Base-by-base conservation (phyloP, 2,113 vertebrate species). In the Xyrauchen texanus region DNA sequence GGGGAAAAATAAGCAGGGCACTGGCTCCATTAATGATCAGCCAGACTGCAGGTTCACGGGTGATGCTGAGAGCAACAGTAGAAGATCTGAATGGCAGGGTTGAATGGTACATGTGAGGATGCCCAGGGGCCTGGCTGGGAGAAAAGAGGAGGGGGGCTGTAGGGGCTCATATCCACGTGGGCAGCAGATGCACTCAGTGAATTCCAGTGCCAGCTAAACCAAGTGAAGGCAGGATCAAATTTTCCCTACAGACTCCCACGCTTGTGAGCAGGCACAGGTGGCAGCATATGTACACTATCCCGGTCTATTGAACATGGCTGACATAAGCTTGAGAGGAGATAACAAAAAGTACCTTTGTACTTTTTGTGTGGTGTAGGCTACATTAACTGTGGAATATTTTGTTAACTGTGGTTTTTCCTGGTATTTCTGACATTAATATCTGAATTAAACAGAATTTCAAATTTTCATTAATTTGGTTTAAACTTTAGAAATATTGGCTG, bases 171-270 rank as follows among this genome's bases (percentile, higher is more conserved):
- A 44, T 58, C 61, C 80, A 82, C 74, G 52, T 52, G 66, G 70
- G 70, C 16, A 76, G 80, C 70, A 76, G 70, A 81, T 78, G 70
- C 68, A 53, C 6, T 61, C 61, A 51, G 60, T 51, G 10, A 78
- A 51, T 21, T 47, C 60, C 60, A 51, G 47, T 46, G 55, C 63
- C 65, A 78, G 46, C 21, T 5, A 45, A 76, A 53, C 34, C n/a
- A 66, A 49, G n/a, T 42, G 62, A 69, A 79, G 46, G 58, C 5
- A n/a, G 44, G 58, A 52, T 21, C 45, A 9, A 57, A 57, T 16
- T 53, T 64, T 62, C 66, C 65, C 45, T 63, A 16, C 66, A 61
- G 77, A 68, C 52, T 52, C 44, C 8, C 34, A 53, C 7, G 47
- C 12, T 6, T 79, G 47, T 44, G 74, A 53, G 62, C 0, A 34